A percentile compares a stretch with the other conserved stretches of the same genome.
phyloP scores from a whole-genome alignment of 2,888 invertebrate species.

The Nematopogon swammerdamellus region DNA sequence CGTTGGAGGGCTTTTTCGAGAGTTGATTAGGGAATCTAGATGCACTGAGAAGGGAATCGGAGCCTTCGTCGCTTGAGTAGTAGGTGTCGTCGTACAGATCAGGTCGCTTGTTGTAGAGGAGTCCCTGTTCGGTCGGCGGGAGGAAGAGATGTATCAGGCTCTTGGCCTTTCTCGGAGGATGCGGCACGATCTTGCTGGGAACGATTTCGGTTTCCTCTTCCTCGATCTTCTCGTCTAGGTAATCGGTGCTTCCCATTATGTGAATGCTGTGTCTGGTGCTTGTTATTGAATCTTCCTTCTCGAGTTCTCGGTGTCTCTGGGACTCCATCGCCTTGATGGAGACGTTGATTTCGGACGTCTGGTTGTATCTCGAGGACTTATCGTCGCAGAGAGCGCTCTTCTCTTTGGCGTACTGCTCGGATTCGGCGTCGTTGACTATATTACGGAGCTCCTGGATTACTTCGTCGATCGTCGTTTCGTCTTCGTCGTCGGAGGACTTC shows the following conservation, averaged over 20 bases:
- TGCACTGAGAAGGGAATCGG: constrained; percentile 67
- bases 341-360: constrained; percentile 40
- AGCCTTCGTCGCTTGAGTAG: constrained; percentile 65
- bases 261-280: constrained; percentile 52
- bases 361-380: constrained; percentile 35
- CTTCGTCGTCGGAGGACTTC: constrained; percentile 60
- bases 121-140: constrained; percentile 57
- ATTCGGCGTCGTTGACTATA: constrained; percentile 82
- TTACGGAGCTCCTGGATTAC: constrained; percentile 83
- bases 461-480: constrained; percentile 82
- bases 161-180: constrained; percentile 73
- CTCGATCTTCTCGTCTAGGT: constrained; percentile 44
- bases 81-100: constrained; percentile 55
- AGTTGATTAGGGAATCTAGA: constrained; percentile 43
- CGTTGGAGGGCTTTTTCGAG: constrained; percentile 29
- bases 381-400: constrained; percentile 26
- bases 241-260: constrained; percentile 43
- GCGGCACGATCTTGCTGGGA: constrained; percentile 74
- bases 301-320: constrained; percentile 30
- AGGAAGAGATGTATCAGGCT: constrained; percentile 68
- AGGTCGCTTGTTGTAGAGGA: constrained; percentile 51
- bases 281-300: constrained; percentile 52
- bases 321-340: constrained; percentile 30
- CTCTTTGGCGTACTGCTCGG: constrained; percentile 56
- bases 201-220: constrained; percentile 67